Evolutionary conservation across 2,113 vertebrate species (phyloP), one percentile per base, ranked within the genome.

Genomic region (Desmodus rotundus): DNA sequence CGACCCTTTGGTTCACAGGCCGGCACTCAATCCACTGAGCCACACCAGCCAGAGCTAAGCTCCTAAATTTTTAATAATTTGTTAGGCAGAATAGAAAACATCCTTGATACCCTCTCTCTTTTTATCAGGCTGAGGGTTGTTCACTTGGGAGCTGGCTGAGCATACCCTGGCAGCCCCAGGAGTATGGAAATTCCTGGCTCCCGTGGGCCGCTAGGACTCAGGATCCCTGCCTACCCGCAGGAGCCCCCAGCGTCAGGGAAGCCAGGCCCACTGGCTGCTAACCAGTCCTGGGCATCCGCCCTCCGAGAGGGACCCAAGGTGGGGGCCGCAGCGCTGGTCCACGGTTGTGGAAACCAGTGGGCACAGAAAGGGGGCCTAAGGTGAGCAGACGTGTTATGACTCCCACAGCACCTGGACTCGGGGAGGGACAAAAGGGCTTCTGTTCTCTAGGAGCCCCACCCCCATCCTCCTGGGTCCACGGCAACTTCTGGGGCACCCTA

Each of bases 21-120:
- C 17, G 20, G 54, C 22, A 22, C 54, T 56, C 52, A 56, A 22
- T 7, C 20, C 54, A 22, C 54, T 56, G 54, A 56, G 54, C 54
- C 20, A 22, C 20, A 22, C 20, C 54, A 56, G 54, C 54, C 20
- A 22, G 20, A 20, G 20, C 19, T 13, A 43, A n/a, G 43, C 4
- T 12, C 13, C 45, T 54, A 7, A n/a, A 24, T 84, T 16, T n/a
- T 70, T n/a, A 58, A 73, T 54, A 63, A n/a, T 54, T 65, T 67
- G 28, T 41, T 19, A 67, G 5, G 5, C n/a, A 2, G 36, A 43
- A 43, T 13, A 26, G 28, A 43, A 43, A 67, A 43, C 0, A 54
- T 28, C 28, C 36, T 43, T n/a, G 36, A 54, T 4, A 13, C 0
- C 0, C n/a, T 4, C 5, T 33, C 13, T 15, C 9, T 15, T 38